A percentile compares a stretch with the other conserved stretches of the same genome.
phyloP scores from a whole-genome alignment of 2,888 invertebrate genomes.

The Heteromurus nitidus region DNA sequence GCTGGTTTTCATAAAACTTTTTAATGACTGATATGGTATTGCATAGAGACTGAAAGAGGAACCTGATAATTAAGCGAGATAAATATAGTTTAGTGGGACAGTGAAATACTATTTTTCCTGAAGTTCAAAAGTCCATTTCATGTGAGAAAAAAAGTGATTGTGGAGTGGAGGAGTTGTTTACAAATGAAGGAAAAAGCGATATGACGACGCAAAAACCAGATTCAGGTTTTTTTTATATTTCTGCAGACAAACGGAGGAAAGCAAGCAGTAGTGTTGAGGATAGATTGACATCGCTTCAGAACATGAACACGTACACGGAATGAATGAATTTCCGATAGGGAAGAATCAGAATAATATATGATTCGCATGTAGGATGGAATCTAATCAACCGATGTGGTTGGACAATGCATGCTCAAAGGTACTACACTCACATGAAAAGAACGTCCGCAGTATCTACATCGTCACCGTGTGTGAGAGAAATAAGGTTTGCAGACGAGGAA shows the following conservation, averaged over 20 bases:
- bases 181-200: constrained; percentile 19
- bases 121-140: constrained; percentile 13
- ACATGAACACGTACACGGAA: not conserved
- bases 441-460: too few species aligned
- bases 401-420: not conserved
- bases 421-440: not conserved
- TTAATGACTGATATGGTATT: too few species aligned
- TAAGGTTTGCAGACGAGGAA: too few species aligned
- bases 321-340: constrained; percentile 1
- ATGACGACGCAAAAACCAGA: constrained; percentile 25
- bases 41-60: too few species aligned
- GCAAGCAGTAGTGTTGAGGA: not conserved
- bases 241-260: not conserved
- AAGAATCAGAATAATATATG: not conserved
- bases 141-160: not conserved
- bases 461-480: too few species aligned
- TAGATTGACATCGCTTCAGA: too few species aligned
- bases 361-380: not conserved
- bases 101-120: constrained; percentile 10
- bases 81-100: constrained; percentile 12
- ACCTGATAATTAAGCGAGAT: not conserved
- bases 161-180: constrained; percentile 25
- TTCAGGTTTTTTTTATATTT: not conserved
- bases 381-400: too few species aligned
- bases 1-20: too few species aligned